Evolutionary conservation across 2,113 vertebrate species (phyloP).

Genomic region (Nothocercus nigrocapillus): DNA sequence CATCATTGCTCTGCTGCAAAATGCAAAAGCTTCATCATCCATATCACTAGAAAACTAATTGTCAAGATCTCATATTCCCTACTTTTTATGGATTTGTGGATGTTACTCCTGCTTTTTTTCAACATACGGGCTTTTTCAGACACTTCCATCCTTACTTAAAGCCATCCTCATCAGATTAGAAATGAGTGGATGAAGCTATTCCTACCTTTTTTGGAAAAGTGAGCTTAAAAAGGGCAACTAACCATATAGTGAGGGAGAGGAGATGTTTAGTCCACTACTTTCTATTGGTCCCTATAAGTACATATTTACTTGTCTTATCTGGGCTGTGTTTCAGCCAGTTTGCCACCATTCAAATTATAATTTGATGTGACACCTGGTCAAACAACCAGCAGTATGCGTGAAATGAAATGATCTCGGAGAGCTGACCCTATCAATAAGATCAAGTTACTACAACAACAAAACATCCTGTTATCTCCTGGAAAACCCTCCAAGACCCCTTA

Average conservation of each 20-base stretch:
- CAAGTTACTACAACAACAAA: background rate
- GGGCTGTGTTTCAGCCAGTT: background rate
- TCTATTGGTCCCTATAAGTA: background rate
- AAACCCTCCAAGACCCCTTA: background rate
- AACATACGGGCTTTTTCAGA: background rate
- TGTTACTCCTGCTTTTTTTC: background rate
- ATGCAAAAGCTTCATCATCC: background rate
- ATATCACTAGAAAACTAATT: background rate
- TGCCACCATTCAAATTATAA: background rate
- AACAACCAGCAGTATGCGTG: background rate
- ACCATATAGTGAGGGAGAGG: background rate
- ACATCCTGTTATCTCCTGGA: accelerated
- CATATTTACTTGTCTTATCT: background rate
- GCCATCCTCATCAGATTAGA: background rate
- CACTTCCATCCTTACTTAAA: too few species aligned
- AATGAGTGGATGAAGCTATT: background rate
- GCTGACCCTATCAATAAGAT: background rate
- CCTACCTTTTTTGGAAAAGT: background rate
- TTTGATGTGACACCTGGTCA: background rate
- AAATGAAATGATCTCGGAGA: background rate
- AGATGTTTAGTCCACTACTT: too few species aligned
- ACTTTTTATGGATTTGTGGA: background rate
- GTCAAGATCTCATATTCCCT: background rate
- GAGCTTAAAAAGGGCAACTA: background rate
- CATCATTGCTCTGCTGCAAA: background rate